Evolutionary conservation across 2,797 vertebrate genomes (phyloP).

Genomic region (Acanthornis magna): DNA sequence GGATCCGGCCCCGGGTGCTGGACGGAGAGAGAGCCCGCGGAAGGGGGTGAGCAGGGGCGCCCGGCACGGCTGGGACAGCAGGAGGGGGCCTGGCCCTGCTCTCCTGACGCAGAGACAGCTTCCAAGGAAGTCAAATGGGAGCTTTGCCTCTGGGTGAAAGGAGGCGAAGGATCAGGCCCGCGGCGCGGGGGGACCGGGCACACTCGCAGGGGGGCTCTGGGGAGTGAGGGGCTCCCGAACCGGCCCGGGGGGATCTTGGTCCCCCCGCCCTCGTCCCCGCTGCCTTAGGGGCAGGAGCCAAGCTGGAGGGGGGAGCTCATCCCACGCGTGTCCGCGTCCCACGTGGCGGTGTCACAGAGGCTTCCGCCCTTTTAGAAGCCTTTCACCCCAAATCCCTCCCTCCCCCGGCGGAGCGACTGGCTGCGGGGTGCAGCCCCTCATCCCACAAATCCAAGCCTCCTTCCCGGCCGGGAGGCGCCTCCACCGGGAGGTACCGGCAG

Average conservation of each 20-base stretch:
- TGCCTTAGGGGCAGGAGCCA: background rate
- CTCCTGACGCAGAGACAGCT: conserved; percentile 61
- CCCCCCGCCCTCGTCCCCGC: background rate
- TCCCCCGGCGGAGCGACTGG: background rate
- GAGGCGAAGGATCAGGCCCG: conserved; percentile 60
- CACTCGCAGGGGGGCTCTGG: background rate
- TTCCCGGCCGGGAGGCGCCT: background rate
- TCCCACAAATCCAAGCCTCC: background rate
- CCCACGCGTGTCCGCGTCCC: background rate
- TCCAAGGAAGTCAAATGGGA: conserved; percentile 64
- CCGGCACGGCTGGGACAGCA: conserved; percentile 37
- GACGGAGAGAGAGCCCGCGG: conserved; percentile 61
- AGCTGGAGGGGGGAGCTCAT: background rate
- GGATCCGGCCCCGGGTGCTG: conserved; percentile 60
- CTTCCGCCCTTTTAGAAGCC: background rate
- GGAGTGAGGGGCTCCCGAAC: background rate
- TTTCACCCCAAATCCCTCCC: background rate
- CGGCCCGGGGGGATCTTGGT: background rate
- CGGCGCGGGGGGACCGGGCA: background rate
- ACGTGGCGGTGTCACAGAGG: background rate
- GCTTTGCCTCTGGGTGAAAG: conserved; percentile 61
- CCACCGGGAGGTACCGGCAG: background rate
- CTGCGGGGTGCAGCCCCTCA: background rate
- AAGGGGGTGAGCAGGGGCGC: conserved; percentile 47
- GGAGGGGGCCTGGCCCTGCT: conserved; percentile 56